Base-by-base conservation (phyloP, 2,113 vertebrate species). In the Cebidichthys violaceus region DNA sequence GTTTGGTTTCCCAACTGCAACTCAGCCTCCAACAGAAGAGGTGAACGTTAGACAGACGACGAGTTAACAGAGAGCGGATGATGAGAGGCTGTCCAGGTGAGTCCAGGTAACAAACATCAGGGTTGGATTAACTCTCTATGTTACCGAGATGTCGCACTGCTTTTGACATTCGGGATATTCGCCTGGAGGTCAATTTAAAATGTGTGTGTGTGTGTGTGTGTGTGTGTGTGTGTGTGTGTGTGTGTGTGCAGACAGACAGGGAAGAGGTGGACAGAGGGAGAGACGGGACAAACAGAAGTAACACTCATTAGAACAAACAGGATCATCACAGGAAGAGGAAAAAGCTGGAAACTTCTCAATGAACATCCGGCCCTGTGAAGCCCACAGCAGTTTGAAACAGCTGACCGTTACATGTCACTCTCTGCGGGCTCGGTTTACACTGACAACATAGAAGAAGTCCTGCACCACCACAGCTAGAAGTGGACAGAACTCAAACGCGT, bases 281-380 rank as follows among this genome's bases (percentile, higher is more conserved):
- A 82, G 70, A 76, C 75, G 31, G 79, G 89, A 89, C 86, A 92
- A 71, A 87, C 71, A 89, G 62, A 93, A 67, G 90, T 35, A 77
- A 77, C 68, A 88, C 24, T 22, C n/a, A 24, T 93, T 92, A 93
- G 87, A 86, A 57, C n/a, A 73, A 39, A 59, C 14, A 70, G 2
- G 14, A 33, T 45, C 0, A 1, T 52, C 37, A 35, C 64, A 39
- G 67, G 66, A 75, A 27, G 55, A 86, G 3, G 39, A 76, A 37
- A 9, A 39, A n/a, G 39, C 41, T 6, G 17, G 20, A 55, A 31
- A 24, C 14, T 50, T 33, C 31, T 33, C 6, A 31, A 45, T 39
- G 5, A 24, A 39, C 13, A 37, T 47, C 60, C 57, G 24, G 18
- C 2, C 20, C 50, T 14, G 11, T 27, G 50, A 45, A 54, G 2